A percentile compares a stretch with the other conserved stretches of the same genome.
These are phyloP conservation scores for Pharmacophagus antenor DNA, from an alignment of 2,888 invertebrate species.

Conservation along the genomic window DNA sequence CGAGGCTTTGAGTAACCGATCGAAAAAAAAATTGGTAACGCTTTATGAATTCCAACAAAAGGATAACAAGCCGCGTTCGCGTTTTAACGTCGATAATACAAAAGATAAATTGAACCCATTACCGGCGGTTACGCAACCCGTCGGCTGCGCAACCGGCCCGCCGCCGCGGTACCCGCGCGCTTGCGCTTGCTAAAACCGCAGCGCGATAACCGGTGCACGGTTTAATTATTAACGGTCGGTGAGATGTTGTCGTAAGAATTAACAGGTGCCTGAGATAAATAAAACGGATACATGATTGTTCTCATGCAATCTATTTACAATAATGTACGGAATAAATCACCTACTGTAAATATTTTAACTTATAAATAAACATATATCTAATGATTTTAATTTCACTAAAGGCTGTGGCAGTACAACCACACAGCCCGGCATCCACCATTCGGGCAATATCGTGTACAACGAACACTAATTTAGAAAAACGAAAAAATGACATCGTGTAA, in stretches of 20 bases:
- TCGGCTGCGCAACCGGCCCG: slow-evolving; percentile 17
- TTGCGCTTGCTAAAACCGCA: slow-evolving; percentile 7
- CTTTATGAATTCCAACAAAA: not conserved
- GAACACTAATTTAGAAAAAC: too few species aligned
- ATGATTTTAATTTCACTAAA: too few species aligned
- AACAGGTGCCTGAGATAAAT: slow-evolving; percentile 13
- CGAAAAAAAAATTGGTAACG: not conserved
- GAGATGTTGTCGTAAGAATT: slow-evolving; percentile 5
- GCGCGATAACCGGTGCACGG: slow-evolving; percentile 5
- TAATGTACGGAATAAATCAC: too few species aligned
- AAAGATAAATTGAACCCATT: slow-evolving; percentile 27
- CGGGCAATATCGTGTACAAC: too few species aligned
- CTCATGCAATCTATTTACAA: too few species aligned
- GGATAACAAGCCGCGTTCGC: slow-evolving; percentile 4
- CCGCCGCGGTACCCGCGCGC: slow-evolving; percentile 5
- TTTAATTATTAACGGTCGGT: slow-evolving; percentile 8
- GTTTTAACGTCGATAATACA: slow-evolving; percentile 17
- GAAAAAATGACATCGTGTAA: too few species aligned
- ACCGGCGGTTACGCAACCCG: slow-evolving; percentile 15
- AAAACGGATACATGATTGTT: too few species aligned
- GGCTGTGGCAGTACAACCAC: too few species aligned
- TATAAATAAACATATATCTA: too few species aligned
- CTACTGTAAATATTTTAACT: too few species aligned
- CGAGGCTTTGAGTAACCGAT: too few species aligned
- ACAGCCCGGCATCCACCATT: too few species aligned